Conservation (phyloP, 2,797 vertebrate genomes). For the Intellagama lesueurii region DNA sequence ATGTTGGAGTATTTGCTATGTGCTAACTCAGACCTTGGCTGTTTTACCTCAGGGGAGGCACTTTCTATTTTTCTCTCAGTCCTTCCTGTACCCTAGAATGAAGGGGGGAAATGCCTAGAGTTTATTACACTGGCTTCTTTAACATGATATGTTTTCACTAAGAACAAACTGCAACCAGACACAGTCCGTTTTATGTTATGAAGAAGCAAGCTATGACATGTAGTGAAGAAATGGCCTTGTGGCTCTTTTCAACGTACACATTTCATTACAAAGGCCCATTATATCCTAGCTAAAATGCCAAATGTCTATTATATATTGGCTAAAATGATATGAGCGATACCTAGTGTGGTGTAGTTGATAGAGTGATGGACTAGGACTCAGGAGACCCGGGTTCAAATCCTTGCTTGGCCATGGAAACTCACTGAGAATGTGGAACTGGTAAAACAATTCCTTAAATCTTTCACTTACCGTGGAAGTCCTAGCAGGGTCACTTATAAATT, state of each 20-base stretch:
- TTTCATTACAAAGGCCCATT: background rate
- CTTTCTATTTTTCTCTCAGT: no score
- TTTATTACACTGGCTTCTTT: background rate
- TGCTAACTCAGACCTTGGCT: slow-evolving; percentile 8
- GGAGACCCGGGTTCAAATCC: no score
- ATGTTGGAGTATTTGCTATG: slow-evolving; percentile 12
- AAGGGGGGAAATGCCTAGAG: background rate
- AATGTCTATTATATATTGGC: no score
- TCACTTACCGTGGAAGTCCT: no score
- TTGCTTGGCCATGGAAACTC: no score
- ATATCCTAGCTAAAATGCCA: background rate
- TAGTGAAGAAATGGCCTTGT: background rate
- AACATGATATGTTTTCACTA: background rate
- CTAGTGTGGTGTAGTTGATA: no score
- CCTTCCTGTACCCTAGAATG: background rate
- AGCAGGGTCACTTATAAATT: no score
- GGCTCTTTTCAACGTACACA: background rate
- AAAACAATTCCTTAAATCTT: no score
- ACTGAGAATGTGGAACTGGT: no score
- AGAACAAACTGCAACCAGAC: background rate
- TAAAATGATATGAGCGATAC: no score
- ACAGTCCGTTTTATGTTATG: background rate
- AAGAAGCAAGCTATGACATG: background rate
- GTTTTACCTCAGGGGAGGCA: background rate
- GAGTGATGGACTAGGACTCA: no score